A percentile compares a stretch with the other conserved stretches of the same genome.
These are phyloP conservation scores for Strigamia maritima DNA, from an alignment of 2,888 invertebrate species.

Conservation along the genomic window DNA sequence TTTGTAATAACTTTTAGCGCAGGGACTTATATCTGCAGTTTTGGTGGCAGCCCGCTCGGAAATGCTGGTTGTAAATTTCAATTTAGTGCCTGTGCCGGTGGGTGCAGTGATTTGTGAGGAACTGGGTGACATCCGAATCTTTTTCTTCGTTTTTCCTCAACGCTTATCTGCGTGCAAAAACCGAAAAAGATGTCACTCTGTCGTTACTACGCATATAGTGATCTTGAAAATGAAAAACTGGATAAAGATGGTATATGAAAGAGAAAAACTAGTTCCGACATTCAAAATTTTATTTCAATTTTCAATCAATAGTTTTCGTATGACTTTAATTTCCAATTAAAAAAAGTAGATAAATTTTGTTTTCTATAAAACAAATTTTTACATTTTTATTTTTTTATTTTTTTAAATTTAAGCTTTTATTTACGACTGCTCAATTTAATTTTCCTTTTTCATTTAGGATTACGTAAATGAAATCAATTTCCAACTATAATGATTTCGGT, in stretches of 20 bases:
- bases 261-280: background rate
- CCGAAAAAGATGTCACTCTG: constrained; percentile 30
- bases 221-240: constrained; percentile 24
- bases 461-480: constrained; percentile 13
- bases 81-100: constrained; percentile 30
- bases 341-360: background rate
- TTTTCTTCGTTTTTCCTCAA: constrained; percentile 31
- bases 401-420: background rate
- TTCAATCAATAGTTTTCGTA: background rate
- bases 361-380: background rate
- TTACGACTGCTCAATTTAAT: background rate
- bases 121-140: constrained; percentile 34
- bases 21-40: constrained; percentile 31
- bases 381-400: background rate
- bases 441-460: background rate
- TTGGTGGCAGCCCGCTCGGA: constrained; percentile 32
- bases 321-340: background rate
- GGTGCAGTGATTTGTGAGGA: constrained; percentile 31
- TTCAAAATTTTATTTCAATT: background rate
- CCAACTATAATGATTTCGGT: background rate
- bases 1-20: constrained; percentile 30
- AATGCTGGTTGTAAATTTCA: constrained; percentile 34
- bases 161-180: constrained; percentile 34
- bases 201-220: constrained; percentile 8
- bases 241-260: background rate